Percentiles rank a stretch among this genome's conserved stretches.
These are phyloP conservation scores for Aratinga solstitialis DNA, from an alignment of 2,797 vertebrate genomes.

Conservation along the genomic window DNA sequence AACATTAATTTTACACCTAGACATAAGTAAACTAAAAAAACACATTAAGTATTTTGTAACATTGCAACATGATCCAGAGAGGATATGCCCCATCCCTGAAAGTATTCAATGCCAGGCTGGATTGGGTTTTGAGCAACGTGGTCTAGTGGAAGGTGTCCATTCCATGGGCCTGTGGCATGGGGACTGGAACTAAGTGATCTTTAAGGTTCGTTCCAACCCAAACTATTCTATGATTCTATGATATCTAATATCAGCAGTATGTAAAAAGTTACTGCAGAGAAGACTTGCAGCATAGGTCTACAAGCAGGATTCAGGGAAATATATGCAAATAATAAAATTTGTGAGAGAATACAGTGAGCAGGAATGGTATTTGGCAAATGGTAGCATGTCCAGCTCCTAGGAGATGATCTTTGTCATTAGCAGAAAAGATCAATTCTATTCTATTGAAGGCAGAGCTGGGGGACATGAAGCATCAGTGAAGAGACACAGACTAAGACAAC, in stretches of 20 bases:
- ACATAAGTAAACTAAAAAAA: neutral
- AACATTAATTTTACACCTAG: neutral
- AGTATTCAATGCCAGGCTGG: neutral
- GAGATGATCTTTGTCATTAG: neutral
- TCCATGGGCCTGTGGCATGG: neutral
- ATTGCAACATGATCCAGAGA: neutral
- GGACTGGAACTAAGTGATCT: neutral
- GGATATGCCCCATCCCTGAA: neutral
- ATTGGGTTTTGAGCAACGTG: neutral
- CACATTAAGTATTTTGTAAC: neutral
- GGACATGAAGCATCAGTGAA: neutral
- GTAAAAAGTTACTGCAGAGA: neutral
- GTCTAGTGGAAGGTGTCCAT: neutral
- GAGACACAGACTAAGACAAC: neutral
- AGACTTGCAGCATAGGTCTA: neutral
- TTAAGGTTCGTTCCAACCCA: neutral
- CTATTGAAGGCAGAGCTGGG: neutral
- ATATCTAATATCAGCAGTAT: neutral
- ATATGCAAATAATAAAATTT: neutral
- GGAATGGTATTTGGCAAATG: neutral
- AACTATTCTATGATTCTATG: neutral
- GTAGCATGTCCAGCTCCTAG: neutral
- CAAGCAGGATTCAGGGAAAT: neutral
- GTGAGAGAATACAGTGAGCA: neutral
- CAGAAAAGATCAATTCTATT: neutral